phyloP scores from a whole-genome alignment of 2,888 invertebrate genomes.

The Nemurella pictetii region DNA sequence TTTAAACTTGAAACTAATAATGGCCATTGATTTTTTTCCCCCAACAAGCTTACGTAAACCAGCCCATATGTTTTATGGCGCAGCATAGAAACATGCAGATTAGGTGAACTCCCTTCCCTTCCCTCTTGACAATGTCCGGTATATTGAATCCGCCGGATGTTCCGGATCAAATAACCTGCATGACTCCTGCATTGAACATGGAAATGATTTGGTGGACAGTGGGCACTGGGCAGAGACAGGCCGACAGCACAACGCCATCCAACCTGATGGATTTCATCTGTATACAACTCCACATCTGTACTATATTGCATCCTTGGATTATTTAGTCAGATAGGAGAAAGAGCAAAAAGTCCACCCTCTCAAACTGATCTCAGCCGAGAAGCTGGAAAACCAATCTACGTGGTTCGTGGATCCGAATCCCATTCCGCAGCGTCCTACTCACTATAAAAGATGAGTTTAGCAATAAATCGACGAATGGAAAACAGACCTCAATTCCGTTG shows the following conservation, averaged over 20 bases:
- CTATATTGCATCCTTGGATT: background rate
- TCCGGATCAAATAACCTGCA: conserved; percentile 19
- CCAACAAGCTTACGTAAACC: background rate
- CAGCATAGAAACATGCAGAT: conserved; percentile 31
- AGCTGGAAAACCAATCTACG: background rate
- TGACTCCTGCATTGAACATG: background rate
- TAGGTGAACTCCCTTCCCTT: conserved; percentile 36
- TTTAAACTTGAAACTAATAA: background rate
- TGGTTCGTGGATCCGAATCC: background rate
- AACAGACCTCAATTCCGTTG: background rate
- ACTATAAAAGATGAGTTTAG: no score
- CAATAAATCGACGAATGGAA: background rate
- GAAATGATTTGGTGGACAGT: background rate
- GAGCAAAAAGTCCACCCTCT: background rate
- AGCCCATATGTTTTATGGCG: background rate
- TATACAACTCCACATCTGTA: background rate
- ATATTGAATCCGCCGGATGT: conserved; percentile 23
- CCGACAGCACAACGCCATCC: no score
- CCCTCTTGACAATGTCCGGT: conserved; percentile 14
- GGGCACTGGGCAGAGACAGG: no score
- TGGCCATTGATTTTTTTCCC: background rate
- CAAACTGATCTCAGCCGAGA: background rate
- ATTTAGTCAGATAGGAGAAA: background rate
- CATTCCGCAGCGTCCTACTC: background rate
- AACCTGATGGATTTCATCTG: background rate